These are phyloP conservation scores for Smutsia temminckii DNA, from an alignment of 2,797 vertebrate species.

Conservation along the genomic window DNA sequence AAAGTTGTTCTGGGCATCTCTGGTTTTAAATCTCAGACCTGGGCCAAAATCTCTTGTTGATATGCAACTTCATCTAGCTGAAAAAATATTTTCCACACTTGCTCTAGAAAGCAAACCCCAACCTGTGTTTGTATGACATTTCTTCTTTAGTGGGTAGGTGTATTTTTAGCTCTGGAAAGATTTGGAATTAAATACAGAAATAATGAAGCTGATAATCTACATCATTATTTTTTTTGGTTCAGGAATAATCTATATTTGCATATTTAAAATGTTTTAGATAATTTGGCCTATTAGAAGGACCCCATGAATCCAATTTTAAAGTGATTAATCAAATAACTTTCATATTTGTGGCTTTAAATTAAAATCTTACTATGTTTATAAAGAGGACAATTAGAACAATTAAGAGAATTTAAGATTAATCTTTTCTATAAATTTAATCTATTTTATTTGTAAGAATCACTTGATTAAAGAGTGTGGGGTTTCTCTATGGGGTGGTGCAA, in stretches of 20 bases:
- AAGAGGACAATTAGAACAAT: neutral
- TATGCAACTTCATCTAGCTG: neutral
- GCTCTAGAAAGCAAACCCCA: neutral
- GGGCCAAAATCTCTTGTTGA: neutral
- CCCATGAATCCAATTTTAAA: neutral
- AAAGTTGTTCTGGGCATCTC: neutral
- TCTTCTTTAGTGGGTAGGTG: neutral
- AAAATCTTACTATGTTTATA: neutral
- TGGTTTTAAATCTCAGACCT: neutral
- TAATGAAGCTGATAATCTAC: neutral
- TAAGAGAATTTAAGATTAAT: neutral
- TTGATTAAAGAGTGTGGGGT: neutral
- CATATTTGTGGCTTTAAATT: neutral
- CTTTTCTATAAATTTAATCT: neutral
- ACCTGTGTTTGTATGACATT: neutral
- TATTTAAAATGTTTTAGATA: slow-evolving; percentile 23
- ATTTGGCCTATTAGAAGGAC: neutral
- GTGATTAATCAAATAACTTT: neutral
- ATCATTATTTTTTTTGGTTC: neutral
- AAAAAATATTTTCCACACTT: neutral
- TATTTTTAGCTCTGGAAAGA: neutral
- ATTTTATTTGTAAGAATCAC: neutral
- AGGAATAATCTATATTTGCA: neutral
- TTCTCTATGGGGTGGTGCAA: neutral
- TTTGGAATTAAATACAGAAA: slow-evolving; percentile 15